Evolutionary conservation across 2,797 vertebrate genomes (phyloP).

Genomic region (Oreortyx pictus): DNA sequence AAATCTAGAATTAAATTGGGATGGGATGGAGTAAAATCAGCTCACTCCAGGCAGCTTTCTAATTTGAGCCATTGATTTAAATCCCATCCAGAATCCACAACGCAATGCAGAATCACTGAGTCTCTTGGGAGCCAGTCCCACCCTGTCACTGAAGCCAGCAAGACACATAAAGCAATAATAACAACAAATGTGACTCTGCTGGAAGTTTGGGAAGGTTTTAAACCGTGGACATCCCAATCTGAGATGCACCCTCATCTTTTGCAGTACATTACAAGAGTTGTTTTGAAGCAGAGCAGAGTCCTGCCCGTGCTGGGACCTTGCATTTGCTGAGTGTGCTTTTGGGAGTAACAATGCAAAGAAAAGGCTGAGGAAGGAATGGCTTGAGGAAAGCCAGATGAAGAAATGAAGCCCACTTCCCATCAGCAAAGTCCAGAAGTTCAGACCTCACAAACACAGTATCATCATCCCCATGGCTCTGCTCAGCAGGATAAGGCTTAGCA

Average conservation of each 20-base stretch:
- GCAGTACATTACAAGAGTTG: not conserved
- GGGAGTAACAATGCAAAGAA: accelerated
- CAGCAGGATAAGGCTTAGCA: not conserved
- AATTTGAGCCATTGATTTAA: constrained; percentile 11
- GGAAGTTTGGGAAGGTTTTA: not conserved
- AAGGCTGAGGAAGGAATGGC: not conserved
- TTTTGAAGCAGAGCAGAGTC: accelerated
- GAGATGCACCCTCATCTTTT: not conserved
- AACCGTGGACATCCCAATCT: not conserved
- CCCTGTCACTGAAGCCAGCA: not conserved
- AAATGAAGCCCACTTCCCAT: not conserved
- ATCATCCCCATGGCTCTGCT: not conserved
- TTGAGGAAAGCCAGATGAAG: not conserved
- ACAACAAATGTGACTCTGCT: not conserved
- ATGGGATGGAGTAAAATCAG: not conserved
- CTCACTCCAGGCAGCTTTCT: constrained; percentile 28
- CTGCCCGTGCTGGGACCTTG: not conserved
- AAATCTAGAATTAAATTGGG: constrained; percentile 31
- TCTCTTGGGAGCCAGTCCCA: not conserved
- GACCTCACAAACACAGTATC: not conserved
- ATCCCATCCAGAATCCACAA: constrained; percentile 8
- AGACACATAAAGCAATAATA: not conserved
- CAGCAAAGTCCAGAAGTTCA: not conserved
- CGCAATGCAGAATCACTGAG: not conserved
- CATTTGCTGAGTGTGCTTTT: not conserved